A percentile compares a stretch with the other conserved stretches of the same genome.
Evolutionary conservation across 2,797 vertebrate species (phyloP).

Genomic region (Notamacropus eugenii): DNA sequence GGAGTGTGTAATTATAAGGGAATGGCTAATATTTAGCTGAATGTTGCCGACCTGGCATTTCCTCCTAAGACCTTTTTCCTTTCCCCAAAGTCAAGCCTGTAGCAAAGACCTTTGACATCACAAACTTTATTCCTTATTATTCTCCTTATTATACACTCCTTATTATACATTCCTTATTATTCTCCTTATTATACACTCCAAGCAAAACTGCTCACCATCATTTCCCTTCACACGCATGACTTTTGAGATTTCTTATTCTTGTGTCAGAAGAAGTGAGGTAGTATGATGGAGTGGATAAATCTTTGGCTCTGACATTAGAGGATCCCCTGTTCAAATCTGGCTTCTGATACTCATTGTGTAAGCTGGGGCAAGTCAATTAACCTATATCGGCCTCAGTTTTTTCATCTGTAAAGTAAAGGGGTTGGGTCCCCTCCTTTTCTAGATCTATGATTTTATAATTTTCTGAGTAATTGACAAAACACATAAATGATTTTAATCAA

Average conservation of each 20-base stretch:
- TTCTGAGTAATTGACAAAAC: background rate
- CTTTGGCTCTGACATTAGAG: background rate
- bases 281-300: background rate
- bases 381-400: background rate
- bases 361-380: background rate
- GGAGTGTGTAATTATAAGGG: no score
- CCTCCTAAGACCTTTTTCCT: background rate
- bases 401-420: background rate
- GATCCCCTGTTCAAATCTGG: background rate
- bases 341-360: background rate
- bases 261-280: background rate
- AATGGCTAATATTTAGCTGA: background rate
- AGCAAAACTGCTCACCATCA: background rate
- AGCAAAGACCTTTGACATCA: background rate
- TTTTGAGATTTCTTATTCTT: background rate
- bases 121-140: background rate
- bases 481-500: background rate
- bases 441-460: background rate
- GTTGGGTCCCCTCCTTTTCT: background rate
- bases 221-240: background rate
- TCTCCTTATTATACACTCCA: background rate
- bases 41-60: background rate
- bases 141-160: background rate
- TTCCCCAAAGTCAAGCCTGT: background rate
- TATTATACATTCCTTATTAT: background rate